Evolutionary conservation across 1,140 invertebrate species (phyloP).

Genomic region (Prorops nasuta): DNA sequence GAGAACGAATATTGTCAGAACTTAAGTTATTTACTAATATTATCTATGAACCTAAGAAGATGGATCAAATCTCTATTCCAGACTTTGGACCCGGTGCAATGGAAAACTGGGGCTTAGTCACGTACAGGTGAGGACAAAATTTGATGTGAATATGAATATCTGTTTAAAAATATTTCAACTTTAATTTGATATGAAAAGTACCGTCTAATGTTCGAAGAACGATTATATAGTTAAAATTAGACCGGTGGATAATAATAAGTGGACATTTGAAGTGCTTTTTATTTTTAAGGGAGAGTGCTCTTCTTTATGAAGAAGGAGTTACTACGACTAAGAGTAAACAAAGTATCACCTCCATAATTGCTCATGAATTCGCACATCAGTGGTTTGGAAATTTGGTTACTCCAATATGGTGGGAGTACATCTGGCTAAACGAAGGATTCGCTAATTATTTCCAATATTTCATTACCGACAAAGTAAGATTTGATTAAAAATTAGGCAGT

Average conservation of each 20-base stretch:
- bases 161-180: too few relatives aligned
- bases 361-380: conserved; percentile 66
- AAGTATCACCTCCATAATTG: conserved; percentile 58
- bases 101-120: conserved; percentile 78
- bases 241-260: too few relatives aligned
- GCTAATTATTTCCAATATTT: conserved; percentile 70
- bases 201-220: too few relatives aligned
- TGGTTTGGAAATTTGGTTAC: conserved; percentile 67
- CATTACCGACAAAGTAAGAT: conserved; percentile 55
- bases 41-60: conserved; percentile 34
- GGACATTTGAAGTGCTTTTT: neutral
- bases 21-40: conserved; percentile 31
- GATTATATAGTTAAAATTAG: too few relatives aligned
- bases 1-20: conserved; percentile 33
- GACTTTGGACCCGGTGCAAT: conserved; percentile 81
- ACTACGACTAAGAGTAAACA: conserved; percentile 56
- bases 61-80: conserved; percentile 69
- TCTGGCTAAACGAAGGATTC: conserved; percentile 74
- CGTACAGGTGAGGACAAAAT: conserved; percentile 56
- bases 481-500: neutral
- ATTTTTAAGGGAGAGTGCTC: conserved; percentile 59
- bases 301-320: conserved; percentile 57
- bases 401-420: conserved; percentile 62
- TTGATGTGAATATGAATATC: too few relatives aligned
- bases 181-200: too few relatives aligned